Percentiles rank a stretch among this genome's conserved stretches.
These are phyloP conservation scores for Amphiprion percula DNA, from an alignment of 2,113 vertebrate genomes.

Conservation along the genomic window DNA sequence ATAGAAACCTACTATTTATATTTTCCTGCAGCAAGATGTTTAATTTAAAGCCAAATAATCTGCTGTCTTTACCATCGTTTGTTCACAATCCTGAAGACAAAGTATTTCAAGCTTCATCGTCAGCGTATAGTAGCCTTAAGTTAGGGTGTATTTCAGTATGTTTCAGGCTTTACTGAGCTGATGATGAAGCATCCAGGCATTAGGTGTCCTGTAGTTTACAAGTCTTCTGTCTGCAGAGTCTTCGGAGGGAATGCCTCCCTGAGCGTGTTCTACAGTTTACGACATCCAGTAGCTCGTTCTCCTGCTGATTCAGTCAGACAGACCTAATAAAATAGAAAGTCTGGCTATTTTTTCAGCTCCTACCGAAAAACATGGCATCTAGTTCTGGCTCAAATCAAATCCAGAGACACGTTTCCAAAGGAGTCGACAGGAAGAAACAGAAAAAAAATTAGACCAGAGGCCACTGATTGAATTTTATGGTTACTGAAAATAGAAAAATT, in stretches of 20 bases:
- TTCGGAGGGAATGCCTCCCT: slow-evolving; percentile 71
- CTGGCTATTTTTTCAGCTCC: slow-evolving; percentile 24
- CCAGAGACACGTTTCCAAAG: slow-evolving; percentile 2
- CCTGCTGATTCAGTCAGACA: slow-evolving; percentile 81
- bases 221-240: slow-evolving; percentile 56
- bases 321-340: slow-evolving; percentile 73
- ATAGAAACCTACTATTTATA: background rate
- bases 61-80: background rate
- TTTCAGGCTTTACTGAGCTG: slow-evolving; percentile 41
- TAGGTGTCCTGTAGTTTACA: slow-evolving; percentile 76
- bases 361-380: slow-evolving; percentile 22
- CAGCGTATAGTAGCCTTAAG: too few species aligned
- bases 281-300: slow-evolving; percentile 79
- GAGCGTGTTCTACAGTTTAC: slow-evolving; percentile 71
- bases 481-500: background rate
- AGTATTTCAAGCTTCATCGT: background rate
- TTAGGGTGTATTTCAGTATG: background rate
- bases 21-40: background rate
- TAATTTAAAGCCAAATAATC: too few species aligned
- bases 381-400: slow-evolving; percentile 5
- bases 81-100: background rate
- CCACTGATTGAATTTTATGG: background rate
- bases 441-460: background rate
- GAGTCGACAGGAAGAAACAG: background rate
- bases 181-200: slow-evolving; percentile 66